Conservation (phyloP, 23 tunicate genomes). For the Diplosoma virens region DNA sequence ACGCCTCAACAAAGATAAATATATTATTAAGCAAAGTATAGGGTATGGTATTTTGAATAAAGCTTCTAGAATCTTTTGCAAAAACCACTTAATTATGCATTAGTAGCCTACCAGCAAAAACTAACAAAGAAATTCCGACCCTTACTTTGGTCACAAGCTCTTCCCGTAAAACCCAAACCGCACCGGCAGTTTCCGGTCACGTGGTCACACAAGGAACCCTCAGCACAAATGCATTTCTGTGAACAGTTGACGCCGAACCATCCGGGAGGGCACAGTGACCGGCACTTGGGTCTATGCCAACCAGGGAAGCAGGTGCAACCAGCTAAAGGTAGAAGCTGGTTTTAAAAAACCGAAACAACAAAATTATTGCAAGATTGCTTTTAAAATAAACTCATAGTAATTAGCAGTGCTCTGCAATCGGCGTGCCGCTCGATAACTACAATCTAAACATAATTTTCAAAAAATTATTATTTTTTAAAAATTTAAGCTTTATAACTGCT, state of each 20-base stretch:
- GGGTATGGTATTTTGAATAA: too few relatives aligned
- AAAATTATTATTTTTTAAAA: too few relatives aligned
- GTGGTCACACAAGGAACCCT: slow-evolving; percentile 41
- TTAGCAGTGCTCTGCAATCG: too few relatives aligned
- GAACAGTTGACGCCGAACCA: slow-evolving; percentile 51
- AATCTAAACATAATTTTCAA: too few relatives aligned
- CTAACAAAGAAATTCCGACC: background rate
- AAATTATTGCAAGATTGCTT: too few relatives aligned
- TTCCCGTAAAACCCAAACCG: slow-evolving; percentile 50
- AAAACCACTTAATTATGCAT: too few relatives aligned
- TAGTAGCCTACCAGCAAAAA: too few relatives aligned
- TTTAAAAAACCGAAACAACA: background rate
- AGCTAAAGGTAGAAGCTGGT: background rate
- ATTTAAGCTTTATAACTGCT: background rate
- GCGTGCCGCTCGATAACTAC: too few relatives aligned
- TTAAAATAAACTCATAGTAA: too few relatives aligned
- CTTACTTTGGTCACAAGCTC: slow-evolving; percentile 55
- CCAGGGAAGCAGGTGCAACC: slow-evolving; percentile 71
- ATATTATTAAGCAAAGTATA: too few relatives aligned
- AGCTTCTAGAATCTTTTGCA: background rate
- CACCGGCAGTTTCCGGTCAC: slow-evolving; percentile 56
- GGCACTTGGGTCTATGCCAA: slow-evolving; percentile 62
- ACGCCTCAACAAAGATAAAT: too few relatives aligned
- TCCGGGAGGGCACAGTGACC: slow-evolving; percentile 27
- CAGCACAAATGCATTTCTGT: slow-evolving; percentile 42